phyloP scores from a whole-genome alignment of 2,888 invertebrate genomes.

The Venustoraphidia nigricollis region DNA sequence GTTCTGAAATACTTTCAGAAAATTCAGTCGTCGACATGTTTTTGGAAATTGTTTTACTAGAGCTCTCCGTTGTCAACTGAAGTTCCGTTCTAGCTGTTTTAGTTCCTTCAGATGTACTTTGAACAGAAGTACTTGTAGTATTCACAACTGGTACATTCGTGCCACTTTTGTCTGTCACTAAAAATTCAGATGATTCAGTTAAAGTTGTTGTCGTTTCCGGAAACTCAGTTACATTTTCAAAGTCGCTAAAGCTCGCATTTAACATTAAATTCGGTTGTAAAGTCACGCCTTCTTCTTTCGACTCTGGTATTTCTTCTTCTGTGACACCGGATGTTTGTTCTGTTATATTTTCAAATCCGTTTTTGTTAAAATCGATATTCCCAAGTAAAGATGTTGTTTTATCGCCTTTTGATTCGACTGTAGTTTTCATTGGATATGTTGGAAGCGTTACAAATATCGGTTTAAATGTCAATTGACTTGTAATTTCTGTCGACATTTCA shows the following conservation, averaged over 20 bases:
- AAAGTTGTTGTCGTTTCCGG: conserved; percentile 7
- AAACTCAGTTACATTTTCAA: conserved; percentile 14
- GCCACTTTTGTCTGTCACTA: not conserved
- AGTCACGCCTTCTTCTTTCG: not conserved
- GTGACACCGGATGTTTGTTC: too few relatives aligned
- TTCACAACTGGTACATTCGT: not conserved
- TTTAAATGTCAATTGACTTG: not conserved
- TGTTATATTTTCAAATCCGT: too few relatives aligned
- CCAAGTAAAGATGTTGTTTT: too few relatives aligned
- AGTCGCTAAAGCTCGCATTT: conserved; percentile 14
- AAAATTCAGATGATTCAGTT: not conserved
- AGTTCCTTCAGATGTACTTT: not conserved
- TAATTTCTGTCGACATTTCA: too few relatives aligned
- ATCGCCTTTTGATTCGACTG: not conserved
- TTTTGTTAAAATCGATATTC: too few relatives aligned
- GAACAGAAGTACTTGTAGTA: not conserved
- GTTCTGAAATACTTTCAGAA: too few relatives aligned
- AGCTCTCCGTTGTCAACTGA: not conserved
- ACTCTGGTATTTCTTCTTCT: too few relatives aligned
- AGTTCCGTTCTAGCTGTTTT: not conserved
- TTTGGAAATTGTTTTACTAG: not conserved
- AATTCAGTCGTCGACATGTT: not conserved
- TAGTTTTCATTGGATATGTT: not conserved
- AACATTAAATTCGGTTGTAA: conserved; percentile 11
- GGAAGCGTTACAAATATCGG: not conserved